Evolutionary conservation across 2,888 invertebrate genomes (phyloP).

Genomic region (Eudiplozoon nipponicum): DNA sequence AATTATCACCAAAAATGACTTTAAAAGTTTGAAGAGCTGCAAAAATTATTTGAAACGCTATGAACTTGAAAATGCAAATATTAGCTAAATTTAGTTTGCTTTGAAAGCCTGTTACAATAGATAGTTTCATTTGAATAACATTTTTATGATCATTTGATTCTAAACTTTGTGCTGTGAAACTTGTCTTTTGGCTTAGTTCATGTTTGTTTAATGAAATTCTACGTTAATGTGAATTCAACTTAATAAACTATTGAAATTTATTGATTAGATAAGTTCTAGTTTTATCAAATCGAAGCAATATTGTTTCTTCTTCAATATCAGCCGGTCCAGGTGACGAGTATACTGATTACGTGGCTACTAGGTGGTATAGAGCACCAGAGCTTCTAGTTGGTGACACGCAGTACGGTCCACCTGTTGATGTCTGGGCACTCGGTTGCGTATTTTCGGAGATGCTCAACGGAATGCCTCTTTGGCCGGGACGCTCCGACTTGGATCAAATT

Average conservation of each 20-base stretch:
- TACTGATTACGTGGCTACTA: constrained; percentile 89
- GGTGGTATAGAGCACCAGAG: constrained; percentile 90
- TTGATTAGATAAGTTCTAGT: neutral
- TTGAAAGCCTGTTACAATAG: too few relatives aligned
- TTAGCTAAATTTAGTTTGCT: too few relatives aligned
- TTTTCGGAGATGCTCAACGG: constrained; percentile 30
- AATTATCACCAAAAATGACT: too few relatives aligned
- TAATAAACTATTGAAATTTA: neutral
- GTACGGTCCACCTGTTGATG: constrained; percentile 48
- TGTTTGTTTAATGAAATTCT: neutral
- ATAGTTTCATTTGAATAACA: too few relatives aligned
- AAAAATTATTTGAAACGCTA: too few relatives aligned
- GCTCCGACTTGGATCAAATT: constrained; percentile 81
- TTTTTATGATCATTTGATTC: too few relatives aligned
- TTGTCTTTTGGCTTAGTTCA: too few relatives aligned
- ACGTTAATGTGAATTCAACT: neutral
- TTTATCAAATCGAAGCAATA: neutral
- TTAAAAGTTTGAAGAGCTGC: too few relatives aligned
- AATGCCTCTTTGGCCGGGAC: constrained; percentile 50
- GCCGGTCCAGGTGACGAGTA: constrained; percentile 68
- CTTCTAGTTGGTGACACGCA: constrained; percentile 61
- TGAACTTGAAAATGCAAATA: too few relatives aligned
- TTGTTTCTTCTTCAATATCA: constrained; percentile 22
- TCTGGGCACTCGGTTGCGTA: constrained; percentile 57
- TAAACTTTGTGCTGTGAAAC: too few relatives aligned